Evolutionary conservation across 2,113 vertebrate species (phyloP).

Genomic region (Notarius lentiginosus): DNA sequence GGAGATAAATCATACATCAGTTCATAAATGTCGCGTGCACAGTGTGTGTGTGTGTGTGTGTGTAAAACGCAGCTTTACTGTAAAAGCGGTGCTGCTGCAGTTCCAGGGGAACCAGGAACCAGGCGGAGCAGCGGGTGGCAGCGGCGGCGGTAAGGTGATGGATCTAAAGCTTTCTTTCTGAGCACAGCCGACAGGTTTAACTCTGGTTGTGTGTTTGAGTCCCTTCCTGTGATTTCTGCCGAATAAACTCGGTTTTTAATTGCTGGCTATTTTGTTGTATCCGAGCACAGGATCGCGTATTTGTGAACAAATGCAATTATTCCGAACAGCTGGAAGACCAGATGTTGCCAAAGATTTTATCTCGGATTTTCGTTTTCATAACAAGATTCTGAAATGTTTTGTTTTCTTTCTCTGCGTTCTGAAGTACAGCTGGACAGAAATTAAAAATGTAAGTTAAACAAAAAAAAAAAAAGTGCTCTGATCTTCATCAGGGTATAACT

Average conservation of each 20-base stretch:
- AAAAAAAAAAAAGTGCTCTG: background rate
- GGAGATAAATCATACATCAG: background rate
- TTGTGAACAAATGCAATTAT: background rate
- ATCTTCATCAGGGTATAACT: background rate
- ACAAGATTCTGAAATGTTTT: background rate
- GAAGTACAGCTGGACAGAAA: background rate
- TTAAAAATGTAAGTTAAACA: background rate
- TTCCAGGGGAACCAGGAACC: background rate
- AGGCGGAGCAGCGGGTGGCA: background rate
- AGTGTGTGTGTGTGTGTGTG: background rate
- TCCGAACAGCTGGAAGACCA: background rate
- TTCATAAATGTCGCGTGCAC: background rate
- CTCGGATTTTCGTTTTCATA: background rate
- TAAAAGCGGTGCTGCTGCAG: constrained; percentile 2
- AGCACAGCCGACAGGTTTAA: background rate
- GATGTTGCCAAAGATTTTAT: background rate
- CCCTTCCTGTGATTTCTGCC: background rate
- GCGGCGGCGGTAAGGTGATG: background rate
- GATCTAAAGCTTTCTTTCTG: background rate
- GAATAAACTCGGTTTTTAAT: background rate
- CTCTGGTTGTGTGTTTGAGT: fast-evolving
- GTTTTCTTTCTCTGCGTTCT: background rate
- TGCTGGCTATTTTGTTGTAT: background rate
- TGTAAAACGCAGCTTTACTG: background rate
- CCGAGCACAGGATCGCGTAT: background rate